phyloP scores from a whole-genome alignment of 2,888 invertebrate species.

The Alcis repandata region DNA sequence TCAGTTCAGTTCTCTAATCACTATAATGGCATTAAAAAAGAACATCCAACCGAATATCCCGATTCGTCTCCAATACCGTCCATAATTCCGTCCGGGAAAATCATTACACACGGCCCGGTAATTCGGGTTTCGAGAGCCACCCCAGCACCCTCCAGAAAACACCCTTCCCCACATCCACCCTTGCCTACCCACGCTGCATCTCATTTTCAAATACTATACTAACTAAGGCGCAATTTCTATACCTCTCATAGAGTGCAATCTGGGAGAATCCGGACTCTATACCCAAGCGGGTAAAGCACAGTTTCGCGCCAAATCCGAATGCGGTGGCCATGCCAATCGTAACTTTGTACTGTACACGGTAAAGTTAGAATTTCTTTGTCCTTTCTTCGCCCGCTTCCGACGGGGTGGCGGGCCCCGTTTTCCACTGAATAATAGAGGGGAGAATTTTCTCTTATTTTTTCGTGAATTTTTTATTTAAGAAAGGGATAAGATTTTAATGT shows the following conservation, averaged over 20 bases:
- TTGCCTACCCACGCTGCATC: constrained; percentile 78
- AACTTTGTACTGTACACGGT: constrained; percentile 71
- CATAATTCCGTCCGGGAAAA: constrained; percentile 84
- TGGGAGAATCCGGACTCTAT: constrained; percentile 70
- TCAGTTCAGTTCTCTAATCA: constrained; percentile 58
- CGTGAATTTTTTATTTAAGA: constrained; percentile 87
- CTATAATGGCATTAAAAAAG: constrained; percentile 64
- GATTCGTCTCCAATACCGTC: constrained; percentile 78
- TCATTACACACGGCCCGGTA: constrained; percentile 86
- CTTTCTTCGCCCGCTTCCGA: constrained; percentile 63
- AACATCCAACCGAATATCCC: constrained; percentile 62
- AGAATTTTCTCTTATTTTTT: constrained; percentile 79
- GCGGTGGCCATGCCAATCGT: constrained; percentile 68
- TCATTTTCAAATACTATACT: constrained; percentile 84
- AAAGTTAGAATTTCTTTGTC: constrained; percentile 79
- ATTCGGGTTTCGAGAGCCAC: constrained; percentile 83
- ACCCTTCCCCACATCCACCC: constrained; percentile 49
- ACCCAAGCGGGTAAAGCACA: constrained; percentile 57
- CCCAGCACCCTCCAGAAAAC: constrained; percentile 46
- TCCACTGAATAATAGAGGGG: constrained; percentile 82
- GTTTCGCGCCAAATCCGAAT: constrained; percentile 49
- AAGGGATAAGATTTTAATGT: constrained; percentile 87
- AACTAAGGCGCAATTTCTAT: constrained; percentile 73
- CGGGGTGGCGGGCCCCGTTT: constrained; percentile 63
- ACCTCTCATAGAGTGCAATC: constrained; percentile 56